phyloP scores from a whole-genome alignment of 2,797 vertebrate genomes.

The Diglossa cyanea region DNA sequence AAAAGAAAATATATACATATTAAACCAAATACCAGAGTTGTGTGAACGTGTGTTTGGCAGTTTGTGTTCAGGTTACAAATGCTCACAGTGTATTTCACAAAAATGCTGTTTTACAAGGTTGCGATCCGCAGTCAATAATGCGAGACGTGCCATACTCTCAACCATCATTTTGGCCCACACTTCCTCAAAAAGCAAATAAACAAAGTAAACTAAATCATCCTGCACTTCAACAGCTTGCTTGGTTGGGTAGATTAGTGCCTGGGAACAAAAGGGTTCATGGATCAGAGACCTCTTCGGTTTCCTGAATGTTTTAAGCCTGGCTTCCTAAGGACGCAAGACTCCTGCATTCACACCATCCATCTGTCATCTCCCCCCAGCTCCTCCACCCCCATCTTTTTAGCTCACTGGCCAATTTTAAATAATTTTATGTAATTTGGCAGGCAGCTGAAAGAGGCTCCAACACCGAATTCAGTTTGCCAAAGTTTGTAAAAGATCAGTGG shows the following conservation, averaged over 20 bases:
- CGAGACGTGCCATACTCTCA: neutral
- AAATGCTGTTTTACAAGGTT: neutral
- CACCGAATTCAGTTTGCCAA: neutral
- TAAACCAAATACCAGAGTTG: slow-evolving; percentile 29
- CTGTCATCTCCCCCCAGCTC: slow-evolving; percentile 5
- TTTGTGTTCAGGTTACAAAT: neutral
- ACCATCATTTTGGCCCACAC: neutral
- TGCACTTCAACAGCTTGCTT: neutral
- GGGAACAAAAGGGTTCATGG: neutral
- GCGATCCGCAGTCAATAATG: neutral
- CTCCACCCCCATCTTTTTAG: neutral
- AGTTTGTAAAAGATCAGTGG: neutral
- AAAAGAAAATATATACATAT: slow-evolving; percentile 55
- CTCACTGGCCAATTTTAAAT: slow-evolving; percentile 15
- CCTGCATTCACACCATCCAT: slow-evolving; percentile 25
- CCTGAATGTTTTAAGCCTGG: neutral
- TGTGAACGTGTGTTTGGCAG: slow-evolving; percentile 19
- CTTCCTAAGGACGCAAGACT: neutral
- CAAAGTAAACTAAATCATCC: neutral
- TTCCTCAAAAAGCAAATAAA: slow-evolving; percentile 18
- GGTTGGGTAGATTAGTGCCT: neutral
- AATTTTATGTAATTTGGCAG: slow-evolving; percentile 36
- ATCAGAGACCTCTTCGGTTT: neutral
- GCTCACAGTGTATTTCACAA: neutral
- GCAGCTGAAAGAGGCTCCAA: neutral